phyloP scores from a whole-genome alignment of 1,140 invertebrate genomes.

The Trissolcus basalis region DNA sequence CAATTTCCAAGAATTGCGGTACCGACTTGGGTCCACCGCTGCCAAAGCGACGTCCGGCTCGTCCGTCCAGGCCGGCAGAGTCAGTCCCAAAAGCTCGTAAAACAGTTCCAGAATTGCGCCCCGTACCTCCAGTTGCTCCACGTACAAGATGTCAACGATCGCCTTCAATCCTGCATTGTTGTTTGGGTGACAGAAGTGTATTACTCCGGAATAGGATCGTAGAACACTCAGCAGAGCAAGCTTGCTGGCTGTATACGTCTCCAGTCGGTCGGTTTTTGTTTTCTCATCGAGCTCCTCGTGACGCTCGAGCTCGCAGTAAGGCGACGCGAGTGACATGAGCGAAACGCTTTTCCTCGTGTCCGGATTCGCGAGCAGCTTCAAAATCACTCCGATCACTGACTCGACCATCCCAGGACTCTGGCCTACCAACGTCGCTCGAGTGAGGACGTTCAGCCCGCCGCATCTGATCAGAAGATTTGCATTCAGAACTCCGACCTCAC shows the following conservation, averaged over 20 bases:
- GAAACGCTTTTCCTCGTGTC: conserved; percentile 87
- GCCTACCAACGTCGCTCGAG: conserved; percentile 87
- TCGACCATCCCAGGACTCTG: conserved; percentile 88
- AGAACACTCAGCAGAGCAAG: conserved; percentile 89
- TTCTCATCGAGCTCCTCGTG: conserved; percentile 76
- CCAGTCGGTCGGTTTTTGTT: conserved; percentile 85
- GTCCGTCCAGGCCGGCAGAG: conserved; percentile 92
- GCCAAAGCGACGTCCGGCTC: conserved; percentile 90
- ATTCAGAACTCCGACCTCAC: conserved; percentile 92
- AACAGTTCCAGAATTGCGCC: conserved; percentile 93
- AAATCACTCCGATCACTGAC: conserved; percentile 89
- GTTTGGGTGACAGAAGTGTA: conserved; percentile 88
- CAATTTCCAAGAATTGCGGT: conserved; percentile 88
- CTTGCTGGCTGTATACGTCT: conserved; percentile 88
- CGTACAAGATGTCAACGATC: conserved; percentile 90
- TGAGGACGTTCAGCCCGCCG: conserved; percentile 87
- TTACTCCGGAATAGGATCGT: conserved; percentile 91
- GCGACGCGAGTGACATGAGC: conserved; percentile 89
- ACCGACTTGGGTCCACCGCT: conserved; percentile 87
- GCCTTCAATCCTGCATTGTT: conserved; percentile 85
- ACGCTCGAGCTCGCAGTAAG: conserved; percentile 94
- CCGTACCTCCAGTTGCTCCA: conserved; percentile 87
- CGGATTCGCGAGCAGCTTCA: conserved; percentile 91
- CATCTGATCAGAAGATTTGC: conserved; percentile 86
- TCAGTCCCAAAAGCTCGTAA: conserved; percentile 91